Evolutionary conservation across 2,797 vertebrate genomes (phyloP), one percentile per base, ranked within the genome.

Genomic region (Heteromormyrus szaboi): DNA sequence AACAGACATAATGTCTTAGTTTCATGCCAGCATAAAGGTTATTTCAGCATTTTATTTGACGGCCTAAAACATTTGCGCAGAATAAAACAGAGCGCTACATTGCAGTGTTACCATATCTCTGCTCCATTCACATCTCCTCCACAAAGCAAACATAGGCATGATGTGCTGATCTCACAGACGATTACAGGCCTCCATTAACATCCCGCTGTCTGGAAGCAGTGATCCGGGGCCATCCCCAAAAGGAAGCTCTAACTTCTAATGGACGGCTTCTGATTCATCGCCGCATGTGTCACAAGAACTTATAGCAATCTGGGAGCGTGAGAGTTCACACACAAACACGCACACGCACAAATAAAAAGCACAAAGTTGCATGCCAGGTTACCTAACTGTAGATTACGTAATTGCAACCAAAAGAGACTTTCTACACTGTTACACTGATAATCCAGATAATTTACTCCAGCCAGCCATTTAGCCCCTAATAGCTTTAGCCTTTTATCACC

Each of bases 391-490:
- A 44, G 14, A 89, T 72, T 25, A 37, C 65, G n/a, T 76, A 79
- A 89, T 79, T 22, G 41, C 6, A 50, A 86, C 65, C 9, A 72
- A n/a, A 33, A 51, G 41, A 25, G 17, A 87, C 37, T 22, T 81
- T 88, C 76, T 86, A 86, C 65, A 76, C n/a, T n/a, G 33, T 88
- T 79, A 37, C 53, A 17, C 29, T 87, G 46, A 37, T 90, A 89
- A 90, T 87, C 68, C 59, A 83, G 72, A 87, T 87, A 76, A 90
- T 87, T 88, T 50, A 79, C 62, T 46, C 51, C 50, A 84, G 46
- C 14, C 4, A 62, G 50, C 41, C 72, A 89, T 83, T 89, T 44
- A 83, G 25, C 4, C 5, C 6, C 22, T 90, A 88, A 90, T 72
- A 84, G 59, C 37, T 90, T 89, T 84, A 72, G 44, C 68, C 37